Conservation (phyloP, 2,797 vertebrate species). For the Adelosebastes latens region DNA sequence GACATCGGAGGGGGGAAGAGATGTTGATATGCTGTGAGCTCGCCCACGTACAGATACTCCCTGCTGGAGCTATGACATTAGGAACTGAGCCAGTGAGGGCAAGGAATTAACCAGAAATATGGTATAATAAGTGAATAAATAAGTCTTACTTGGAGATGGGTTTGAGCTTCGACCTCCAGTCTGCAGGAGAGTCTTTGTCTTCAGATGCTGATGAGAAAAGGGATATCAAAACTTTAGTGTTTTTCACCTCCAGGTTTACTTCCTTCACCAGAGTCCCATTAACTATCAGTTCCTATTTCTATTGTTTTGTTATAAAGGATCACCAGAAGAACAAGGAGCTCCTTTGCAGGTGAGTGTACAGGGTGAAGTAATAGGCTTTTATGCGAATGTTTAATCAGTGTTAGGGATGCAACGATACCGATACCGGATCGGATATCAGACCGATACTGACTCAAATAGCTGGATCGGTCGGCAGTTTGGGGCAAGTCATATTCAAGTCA, state of each 20-base stretch:
- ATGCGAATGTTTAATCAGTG: too few species aligned
- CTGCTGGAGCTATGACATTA: constrained; percentile 9
- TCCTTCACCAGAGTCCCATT: not conserved
- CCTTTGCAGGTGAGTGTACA: not conserved
- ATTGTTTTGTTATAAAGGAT: not conserved
- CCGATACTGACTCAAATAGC: too few species aligned
- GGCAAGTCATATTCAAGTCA: too few species aligned
- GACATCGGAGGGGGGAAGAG: constrained; percentile 1
- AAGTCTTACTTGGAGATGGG: constrained; percentile 83
- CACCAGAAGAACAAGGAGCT: not conserved
- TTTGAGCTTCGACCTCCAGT: constrained; percentile 89
- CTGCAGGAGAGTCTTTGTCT: constrained; percentile 74
- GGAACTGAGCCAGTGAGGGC: not conserved
- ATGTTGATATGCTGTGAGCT: constrained; percentile 10
- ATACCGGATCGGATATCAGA: too few species aligned
- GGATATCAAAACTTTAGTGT: not conserved
- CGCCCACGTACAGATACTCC: constrained; percentile 1
- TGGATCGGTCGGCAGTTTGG: accelerated
- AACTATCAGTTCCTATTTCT: not conserved
- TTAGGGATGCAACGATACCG: too few species aligned
- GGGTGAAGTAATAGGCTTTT: not conserved
- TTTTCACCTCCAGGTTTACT: not conserved
- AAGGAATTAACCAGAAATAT: not conserved
- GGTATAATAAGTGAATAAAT: too few species aligned
- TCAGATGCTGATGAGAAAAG: constrained; percentile 46